phyloP scores from a whole-genome alignment of 2,113 vertebrate genomes.

The Crotalus viridis region DNA sequence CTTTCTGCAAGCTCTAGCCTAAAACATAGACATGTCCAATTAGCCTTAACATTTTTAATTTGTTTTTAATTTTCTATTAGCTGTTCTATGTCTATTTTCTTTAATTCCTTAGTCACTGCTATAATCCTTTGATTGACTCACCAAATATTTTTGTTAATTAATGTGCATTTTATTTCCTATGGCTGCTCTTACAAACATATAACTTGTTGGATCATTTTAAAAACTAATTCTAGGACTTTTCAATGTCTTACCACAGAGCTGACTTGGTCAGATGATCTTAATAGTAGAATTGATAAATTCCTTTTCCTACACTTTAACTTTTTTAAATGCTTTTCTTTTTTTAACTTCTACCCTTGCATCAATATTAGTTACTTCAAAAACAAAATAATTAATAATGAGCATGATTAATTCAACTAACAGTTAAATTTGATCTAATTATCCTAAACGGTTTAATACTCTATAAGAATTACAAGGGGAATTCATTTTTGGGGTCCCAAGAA shows the following conservation, averaged over 20 bases:
- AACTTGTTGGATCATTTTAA: not conserved
- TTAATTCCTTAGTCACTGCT: not conserved
- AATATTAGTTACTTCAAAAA: not conserved
- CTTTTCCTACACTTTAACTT: not conserved
- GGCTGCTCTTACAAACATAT: not conserved
- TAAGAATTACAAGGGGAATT: too few species aligned
- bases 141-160: not conserved
- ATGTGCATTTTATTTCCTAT: not conserved
- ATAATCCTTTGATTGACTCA: not conserved
- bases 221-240: not conserved
- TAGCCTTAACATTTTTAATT: not conserved
- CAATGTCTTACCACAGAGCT: not conserved
- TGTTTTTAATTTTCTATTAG: not conserved
- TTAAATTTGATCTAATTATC: not conserved
- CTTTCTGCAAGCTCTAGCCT: not conserved
- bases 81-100: not conserved
- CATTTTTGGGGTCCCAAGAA: too few species aligned
- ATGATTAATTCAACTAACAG: not conserved
- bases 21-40: not conserved
- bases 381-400: not conserved
- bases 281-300: not conserved
- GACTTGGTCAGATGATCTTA: not conserved
- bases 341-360: not conserved
- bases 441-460: not conserved
- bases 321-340: not conserved